These are phyloP conservation scores for Cervus canadensis DNA, from an alignment of 2,113 vertebrate genomes.

Conservation along the genomic window DNA sequence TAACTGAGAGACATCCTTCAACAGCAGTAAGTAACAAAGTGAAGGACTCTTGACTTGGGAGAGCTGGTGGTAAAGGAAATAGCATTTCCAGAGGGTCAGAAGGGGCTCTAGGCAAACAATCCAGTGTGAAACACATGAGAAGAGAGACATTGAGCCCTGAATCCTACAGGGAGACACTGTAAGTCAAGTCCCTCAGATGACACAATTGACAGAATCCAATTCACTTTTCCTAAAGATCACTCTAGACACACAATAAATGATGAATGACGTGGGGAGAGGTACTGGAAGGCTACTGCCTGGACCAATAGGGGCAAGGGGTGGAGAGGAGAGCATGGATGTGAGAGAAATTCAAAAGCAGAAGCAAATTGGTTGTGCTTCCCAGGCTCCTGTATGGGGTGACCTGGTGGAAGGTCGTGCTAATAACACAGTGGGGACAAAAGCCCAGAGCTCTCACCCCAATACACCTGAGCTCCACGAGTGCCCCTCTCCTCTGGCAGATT, in stretches of 20 bases:
- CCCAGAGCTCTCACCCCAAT: accelerated
- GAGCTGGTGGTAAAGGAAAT: neutral
- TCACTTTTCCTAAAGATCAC: neutral
- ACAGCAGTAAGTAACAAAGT: neutral
- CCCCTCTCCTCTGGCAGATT: neutral
- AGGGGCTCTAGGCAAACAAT: neutral
- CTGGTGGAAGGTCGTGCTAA: neutral
- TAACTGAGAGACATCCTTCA: neutral
- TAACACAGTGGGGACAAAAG: neutral
- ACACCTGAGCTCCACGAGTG: too few species aligned
- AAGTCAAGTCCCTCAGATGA: neutral
- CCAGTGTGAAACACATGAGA: neutral
- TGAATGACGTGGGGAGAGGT: neutral
- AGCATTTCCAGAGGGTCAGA: neutral
- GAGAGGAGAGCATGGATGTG: neutral
- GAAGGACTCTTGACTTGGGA: neutral
- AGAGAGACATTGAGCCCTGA: neutral
- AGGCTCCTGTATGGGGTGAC: neutral
- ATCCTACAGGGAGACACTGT: neutral
- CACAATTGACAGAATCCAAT: neutral
- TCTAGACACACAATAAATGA: neutral
- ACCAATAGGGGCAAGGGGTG: neutral
- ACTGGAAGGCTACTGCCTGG: neutral
- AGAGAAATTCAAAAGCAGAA: neutral
- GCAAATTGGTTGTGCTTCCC: accelerated